These are phyloP conservation scores for Ectropis crepuscularia DNA, from an alignment of 2,888 invertebrate species.

Conservation along the genomic window DNA sequence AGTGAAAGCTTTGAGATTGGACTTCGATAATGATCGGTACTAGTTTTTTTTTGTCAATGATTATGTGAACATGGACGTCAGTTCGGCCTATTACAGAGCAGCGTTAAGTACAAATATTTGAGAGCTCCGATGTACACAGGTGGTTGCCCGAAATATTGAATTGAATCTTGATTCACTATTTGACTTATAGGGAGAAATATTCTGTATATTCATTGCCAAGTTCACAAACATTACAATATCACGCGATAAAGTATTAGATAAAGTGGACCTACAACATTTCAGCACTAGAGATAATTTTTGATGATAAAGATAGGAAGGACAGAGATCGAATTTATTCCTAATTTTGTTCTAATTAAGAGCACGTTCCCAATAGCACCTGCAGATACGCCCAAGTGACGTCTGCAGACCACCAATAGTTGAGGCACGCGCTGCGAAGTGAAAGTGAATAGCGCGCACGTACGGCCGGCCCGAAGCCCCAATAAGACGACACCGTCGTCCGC, in stretches of 20 bases:
- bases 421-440: slow-evolving; percentile 78
- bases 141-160: slow-evolving; percentile 33
- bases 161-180: slow-evolving; percentile 35
- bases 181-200: slow-evolving; percentile 25
- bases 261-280: background rate
- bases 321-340: slow-evolving; percentile 2
- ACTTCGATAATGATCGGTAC: slow-evolving; percentile 47
- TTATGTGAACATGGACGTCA: slow-evolving; percentile 23
- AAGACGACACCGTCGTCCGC: slow-evolving; percentile 82
- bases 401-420: slow-evolving; percentile 63
- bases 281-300: background rate
- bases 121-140: slow-evolving; percentile 34
- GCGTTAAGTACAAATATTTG: slow-evolving; percentile 35
- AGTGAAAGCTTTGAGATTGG: slow-evolving; percentile 65
- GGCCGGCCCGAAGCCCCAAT: slow-evolving; percentile 76
- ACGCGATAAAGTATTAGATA: slow-evolving; percentile 14
- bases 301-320: background rate
- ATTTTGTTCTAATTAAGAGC: slow-evolving; percentile 30
- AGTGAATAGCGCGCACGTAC: slow-evolving; percentile 82
- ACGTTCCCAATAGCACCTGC: slow-evolving; percentile 55
- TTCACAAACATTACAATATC: slow-evolving; percentile 17
- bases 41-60: slow-evolving; percentile 44
- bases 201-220: slow-evolving; percentile 28
- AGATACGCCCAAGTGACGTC: slow-evolving; percentile 59
- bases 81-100: slow-evolving; percentile 30